Conservation (phyloP, 30 jellyfish, hydroid and myxozoan genomes). For the Hydractinia symbiolongicarpus region DNA sequence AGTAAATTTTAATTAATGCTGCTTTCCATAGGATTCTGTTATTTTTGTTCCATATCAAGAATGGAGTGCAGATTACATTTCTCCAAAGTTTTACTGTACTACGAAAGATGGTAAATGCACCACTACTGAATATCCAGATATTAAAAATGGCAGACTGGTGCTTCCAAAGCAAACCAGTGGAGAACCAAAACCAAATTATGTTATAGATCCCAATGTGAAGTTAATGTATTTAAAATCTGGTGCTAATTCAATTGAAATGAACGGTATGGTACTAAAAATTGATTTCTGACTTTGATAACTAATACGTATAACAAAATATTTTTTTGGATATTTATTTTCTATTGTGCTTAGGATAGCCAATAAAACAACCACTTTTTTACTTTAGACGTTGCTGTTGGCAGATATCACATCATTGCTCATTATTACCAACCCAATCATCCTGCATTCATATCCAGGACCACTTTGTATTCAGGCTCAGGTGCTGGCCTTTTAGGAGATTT, state of each 20-base stretch:
- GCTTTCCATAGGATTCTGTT: slow-evolving; percentile 59
- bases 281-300: too few relatives aligned
- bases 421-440: slow-evolving; percentile 87
- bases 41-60: slow-evolving; percentile 62
- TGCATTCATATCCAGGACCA: slow-evolving; percentile 41
- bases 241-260: slow-evolving; percentile 12
- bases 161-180: slow-evolving; percentile 40
- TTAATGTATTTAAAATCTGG: slow-evolving; percentile 44
- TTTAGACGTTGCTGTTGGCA: slow-evolving; percentile 60
- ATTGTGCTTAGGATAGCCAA: too few relatives aligned
- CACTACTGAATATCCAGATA: slow-evolving; percentile 35
- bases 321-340: too few relatives aligned
- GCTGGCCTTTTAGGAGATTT: slow-evolving; percentile 53
- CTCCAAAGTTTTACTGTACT: slow-evolving; percentile 72
- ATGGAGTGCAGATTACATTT: slow-evolving; percentile 66
- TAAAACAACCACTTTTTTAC: too few relatives aligned
- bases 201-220: slow-evolving; percentile 53
- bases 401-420: slow-evolving; percentile 65
- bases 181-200: slow-evolving; percentile 73
- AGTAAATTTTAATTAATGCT: too few relatives aligned
- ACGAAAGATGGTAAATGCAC: slow-evolving; percentile 70
- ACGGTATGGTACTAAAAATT: too few relatives aligned
- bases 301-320: too few relatives aligned
- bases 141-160: slow-evolving; percentile 41
- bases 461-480: slow-evolving; percentile 48